Conservation (phyloP, 2,113 vertebrate genomes). For the Puntigrus tetrazona region DNA sequence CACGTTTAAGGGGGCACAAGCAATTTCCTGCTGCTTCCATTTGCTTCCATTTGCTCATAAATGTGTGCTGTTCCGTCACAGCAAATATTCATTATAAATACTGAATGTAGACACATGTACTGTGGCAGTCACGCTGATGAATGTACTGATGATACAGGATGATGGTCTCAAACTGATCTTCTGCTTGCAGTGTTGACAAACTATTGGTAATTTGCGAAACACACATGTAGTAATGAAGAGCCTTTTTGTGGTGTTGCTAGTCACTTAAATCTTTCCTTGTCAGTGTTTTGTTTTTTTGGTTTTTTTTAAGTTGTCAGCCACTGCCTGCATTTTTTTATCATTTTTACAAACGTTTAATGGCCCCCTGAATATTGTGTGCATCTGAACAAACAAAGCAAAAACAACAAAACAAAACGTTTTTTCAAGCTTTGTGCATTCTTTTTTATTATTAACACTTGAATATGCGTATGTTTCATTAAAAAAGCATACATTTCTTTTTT, state of each 20-base stretch:
- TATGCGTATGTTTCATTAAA: not conserved
- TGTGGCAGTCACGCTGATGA: not conserved
- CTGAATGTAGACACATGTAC: not conserved
- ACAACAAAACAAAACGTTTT: not conserved
- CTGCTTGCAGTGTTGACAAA: not conserved
- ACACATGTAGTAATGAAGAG: not conserved
- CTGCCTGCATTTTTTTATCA: not conserved
- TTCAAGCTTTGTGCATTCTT: not conserved
- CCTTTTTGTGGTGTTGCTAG: not conserved
- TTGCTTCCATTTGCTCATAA: not conserved
- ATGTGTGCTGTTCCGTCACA: not conserved
- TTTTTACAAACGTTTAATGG: not conserved
- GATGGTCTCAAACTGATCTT: not conserved
- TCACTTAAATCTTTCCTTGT: not conserved
- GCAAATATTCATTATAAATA: constrained; percentile 1
- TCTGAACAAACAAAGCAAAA: not conserved
- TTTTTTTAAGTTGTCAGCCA: not conserved
- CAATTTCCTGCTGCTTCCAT: not conserved
- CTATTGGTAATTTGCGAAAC: not conserved
- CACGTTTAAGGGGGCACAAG: not conserved
- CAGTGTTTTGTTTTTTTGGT: not conserved
- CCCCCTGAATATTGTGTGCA: not conserved
- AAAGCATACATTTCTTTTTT: not conserved
- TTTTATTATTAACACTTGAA: not conserved
- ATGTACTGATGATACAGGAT: not conserved